These are phyloP conservation scores for Strigamia maritima DNA, from an alignment of 2,888 invertebrate species.

Conservation along the genomic window DNA sequence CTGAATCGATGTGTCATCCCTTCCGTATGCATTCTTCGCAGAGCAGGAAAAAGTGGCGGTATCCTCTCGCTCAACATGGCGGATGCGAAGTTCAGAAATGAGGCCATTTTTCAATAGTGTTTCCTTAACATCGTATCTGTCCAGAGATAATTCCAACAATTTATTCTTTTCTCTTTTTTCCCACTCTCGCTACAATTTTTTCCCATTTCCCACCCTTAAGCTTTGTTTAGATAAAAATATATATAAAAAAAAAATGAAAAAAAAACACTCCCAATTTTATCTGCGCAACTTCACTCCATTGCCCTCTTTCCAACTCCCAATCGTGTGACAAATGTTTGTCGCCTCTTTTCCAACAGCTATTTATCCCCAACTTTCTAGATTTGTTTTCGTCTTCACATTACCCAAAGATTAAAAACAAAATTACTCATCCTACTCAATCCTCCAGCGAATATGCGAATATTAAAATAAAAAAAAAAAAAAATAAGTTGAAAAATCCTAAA, in stretches of 20 bases:
- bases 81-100: slow-evolving; percentile 44
- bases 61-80: slow-evolving; percentile 44
- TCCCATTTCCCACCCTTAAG: neutral
- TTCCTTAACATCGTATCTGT: slow-evolving; percentile 45
- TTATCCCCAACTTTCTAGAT: neutral
- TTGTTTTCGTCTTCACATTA: slow-evolving; percentile 5
- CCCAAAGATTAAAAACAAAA: neutral
- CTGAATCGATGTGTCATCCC: slow-evolving; percentile 40
- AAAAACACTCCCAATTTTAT: neutral
- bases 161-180: neutral
- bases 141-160: slow-evolving; percentile 12
- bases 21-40: slow-evolving; percentile 40
- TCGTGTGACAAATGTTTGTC: slow-evolving; percentile 22
- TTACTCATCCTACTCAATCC: neutral
- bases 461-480: neutral
- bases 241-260: neutral
- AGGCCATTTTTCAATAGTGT: slow-evolving; percentile 44
- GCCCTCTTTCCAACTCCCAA: neutral
- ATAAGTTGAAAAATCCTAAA: neutral
- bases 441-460: neutral
- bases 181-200: neutral
- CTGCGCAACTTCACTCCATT: neutral
- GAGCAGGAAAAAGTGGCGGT: slow-evolving; percentile 42
- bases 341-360: slow-evolving; percentile 6
- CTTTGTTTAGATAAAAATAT: neutral